Evolutionary conservation across 92 coral and sea anemone species (phyloP).

Genomic region (Desmophyllum pertusum): DNA sequence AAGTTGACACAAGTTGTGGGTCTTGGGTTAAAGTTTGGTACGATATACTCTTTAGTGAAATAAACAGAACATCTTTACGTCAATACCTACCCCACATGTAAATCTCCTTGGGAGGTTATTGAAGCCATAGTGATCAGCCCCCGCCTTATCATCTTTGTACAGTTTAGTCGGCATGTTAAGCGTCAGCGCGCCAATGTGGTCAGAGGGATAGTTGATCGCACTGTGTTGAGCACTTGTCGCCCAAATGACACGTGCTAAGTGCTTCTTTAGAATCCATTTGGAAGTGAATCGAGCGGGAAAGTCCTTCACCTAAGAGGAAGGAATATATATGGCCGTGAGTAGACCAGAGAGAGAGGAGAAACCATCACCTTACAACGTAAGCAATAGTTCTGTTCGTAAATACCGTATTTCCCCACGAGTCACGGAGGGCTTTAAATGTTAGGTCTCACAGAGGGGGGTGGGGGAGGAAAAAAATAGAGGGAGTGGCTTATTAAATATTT

Average conservation of each 20-base stretch:
- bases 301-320: conserved; percentile 45
- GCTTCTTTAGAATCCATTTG: conserved; percentile 43
- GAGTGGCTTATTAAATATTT: no score
- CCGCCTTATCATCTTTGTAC: conserved; percentile 63
- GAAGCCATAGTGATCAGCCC: conserved; percentile 56
- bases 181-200: conserved; percentile 67
- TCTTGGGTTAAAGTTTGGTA: no score
- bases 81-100: conserved; percentile 50
- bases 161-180: conserved; percentile 80
- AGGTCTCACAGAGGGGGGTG: no score
- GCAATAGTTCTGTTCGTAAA: no score
- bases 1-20: no score
- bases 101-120: conserved; percentile 58
- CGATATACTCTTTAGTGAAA: background rate
- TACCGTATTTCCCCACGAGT: no score
- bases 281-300: conserved; percentile 53
- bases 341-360: no score
- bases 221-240: conserved; percentile 72
- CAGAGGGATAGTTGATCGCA: conserved; percentile 68
- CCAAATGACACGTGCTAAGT: conserved; percentile 72
- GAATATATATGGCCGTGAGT: background rate
- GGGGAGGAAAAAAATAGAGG: no score
- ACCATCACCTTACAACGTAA: no score
- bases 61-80: no score
- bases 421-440: no score